A percentile compares a stretch with the other conserved stretches of the same genome.
phyloP scores from a whole-genome alignment of 2,113 vertebrate genomes.

The Charina bottae region DNA sequence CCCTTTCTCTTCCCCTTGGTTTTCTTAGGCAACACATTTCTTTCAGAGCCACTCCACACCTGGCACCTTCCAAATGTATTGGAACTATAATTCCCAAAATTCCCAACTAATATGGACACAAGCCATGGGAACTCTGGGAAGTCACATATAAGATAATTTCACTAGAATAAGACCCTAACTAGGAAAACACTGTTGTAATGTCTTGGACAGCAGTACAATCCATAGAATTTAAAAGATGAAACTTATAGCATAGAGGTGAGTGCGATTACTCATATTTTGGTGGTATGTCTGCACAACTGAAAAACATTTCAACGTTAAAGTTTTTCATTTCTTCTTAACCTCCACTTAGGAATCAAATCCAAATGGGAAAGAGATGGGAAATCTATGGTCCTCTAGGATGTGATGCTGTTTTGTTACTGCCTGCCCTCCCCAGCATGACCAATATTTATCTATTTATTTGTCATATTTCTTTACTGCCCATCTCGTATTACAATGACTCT shows the following conservation, averaged over 20 bases:
- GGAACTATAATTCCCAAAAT: not conserved
- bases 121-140: not conserved
- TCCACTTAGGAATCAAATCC: not conserved
- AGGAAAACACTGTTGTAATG: no score
- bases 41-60: not conserved
- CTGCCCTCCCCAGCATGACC: not conserved
- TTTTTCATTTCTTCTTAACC: not conserved
- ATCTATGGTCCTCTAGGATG: not conserved
- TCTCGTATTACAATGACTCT: no score
- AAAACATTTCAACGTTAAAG: not conserved
- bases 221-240: not conserved
- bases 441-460: no score
- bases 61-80: not conserved
- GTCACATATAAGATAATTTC: not conserved
- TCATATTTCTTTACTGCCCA: no score
- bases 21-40: not conserved
- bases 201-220: not conserved
- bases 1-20: not conserved
- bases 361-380: not conserved
- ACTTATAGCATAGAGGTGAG: not conserved
- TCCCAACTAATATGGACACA: not conserved
- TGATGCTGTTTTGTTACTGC: not conserved
- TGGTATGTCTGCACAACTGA: not conserved
- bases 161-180: no score
- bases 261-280: not conserved